Base-by-base conservation (phyloP, 2,888 invertebrate genomes). In the Trachelus iudaicus region DNA sequence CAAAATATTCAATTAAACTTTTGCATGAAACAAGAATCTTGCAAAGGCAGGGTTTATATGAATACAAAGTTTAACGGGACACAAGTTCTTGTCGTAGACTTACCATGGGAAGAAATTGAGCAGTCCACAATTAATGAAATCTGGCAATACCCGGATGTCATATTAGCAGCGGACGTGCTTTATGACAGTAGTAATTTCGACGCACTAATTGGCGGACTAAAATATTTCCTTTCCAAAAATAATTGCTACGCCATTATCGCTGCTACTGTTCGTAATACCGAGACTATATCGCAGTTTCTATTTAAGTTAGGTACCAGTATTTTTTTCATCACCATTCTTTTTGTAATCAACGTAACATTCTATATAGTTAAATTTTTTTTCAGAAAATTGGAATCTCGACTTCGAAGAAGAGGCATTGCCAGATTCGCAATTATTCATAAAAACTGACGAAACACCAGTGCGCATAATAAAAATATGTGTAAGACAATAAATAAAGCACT, bases 1-100 rank as follows among this genome's bases (percentile, higher is more conserved):
- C 92, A 94, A 76, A 97, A 96, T 91, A 91, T 96, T 71, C 82
- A 87, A 35, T 90, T 94, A 1, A 96, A 96, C 91, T 93, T 94
- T 74, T 40, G n/a, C 33, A 15, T 30, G 9, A 78, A 83, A 76
- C 83, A 86, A 23, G 78, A 77, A 80, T 56, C 23, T 23, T 71
- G 31, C 71, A 15, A 71, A 9, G 71, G 23, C 15, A 34, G 23
- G 9, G 33, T 34, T 13, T 13, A 23, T 23, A 4, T 56, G 56
- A 23, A 56, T 56, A 80, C 83, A 12, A 79, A 75, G 34, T 81
- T 83, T 33, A 77, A 81, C 15, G 69, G 79, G 69, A 85, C 80
- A 4, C 75, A 85, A 34, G 81, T 92, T 73, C 80, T 87, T 81
- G 89, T 93, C 37, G 81, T 92, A 69, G 87, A 92, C 80, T 87